Percentiles rank a stretch among this genome's conserved stretches.
phyloP scores from a whole-genome alignment of 2,797 vertebrate genomes.

The Tapirus indicus region DNA sequence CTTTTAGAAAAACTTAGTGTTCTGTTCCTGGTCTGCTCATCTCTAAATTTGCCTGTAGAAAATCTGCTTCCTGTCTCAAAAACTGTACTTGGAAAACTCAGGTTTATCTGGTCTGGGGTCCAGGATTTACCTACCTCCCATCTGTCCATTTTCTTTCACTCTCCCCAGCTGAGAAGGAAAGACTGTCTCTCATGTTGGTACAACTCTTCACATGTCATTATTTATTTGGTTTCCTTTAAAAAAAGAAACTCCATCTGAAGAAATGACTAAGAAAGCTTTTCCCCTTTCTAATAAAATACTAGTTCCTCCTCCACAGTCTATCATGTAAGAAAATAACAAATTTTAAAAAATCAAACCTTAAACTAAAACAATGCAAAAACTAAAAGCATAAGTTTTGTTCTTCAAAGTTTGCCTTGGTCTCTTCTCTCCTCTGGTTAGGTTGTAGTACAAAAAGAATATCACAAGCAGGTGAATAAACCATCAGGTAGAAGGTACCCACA shows the following conservation, averaged over 20 bases:
- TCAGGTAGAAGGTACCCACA: neutral
- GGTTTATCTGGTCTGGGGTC: neutral
- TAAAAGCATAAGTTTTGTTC: neutral
- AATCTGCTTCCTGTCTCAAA: neutral
- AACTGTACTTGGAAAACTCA: neutral
- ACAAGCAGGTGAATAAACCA: neutral
- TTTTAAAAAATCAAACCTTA: neutral
- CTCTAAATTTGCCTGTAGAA: neutral
- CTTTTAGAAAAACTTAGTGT: neutral
- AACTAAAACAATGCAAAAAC: neutral
- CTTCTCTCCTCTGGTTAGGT: neutral
- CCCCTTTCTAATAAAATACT: neutral
- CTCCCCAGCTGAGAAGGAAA: neutral
- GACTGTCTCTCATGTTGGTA: too few species aligned
- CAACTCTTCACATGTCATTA: neutral
- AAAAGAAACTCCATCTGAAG: neutral
- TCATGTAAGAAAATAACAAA: neutral
- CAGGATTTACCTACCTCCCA: fast-evolving
- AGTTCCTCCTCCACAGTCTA: neutral
- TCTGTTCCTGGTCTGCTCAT: neutral
- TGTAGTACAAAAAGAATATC: neutral
- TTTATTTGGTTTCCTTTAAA: neutral
- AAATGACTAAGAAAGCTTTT: neutral
- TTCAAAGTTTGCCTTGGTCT: neutral
- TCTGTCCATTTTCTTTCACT: neutral